These are phyloP conservation scores for Prionace glauca DNA, from an alignment of 2,797 vertebrate genomes.

Conservation along the genomic window DNA sequence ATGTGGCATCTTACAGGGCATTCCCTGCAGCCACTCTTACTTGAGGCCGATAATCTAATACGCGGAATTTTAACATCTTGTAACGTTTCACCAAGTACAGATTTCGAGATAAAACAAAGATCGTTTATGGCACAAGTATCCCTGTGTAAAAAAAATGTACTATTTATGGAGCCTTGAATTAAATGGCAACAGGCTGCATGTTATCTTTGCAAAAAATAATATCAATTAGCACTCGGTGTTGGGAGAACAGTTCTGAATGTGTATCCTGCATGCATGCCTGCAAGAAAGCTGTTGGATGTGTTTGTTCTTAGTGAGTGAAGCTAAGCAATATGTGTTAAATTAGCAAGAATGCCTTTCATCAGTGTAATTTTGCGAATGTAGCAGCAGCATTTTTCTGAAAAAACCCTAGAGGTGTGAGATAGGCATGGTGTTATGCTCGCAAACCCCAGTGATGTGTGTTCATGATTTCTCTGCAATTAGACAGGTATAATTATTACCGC, in stretches of 20 bases:
- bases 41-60: constrained; percentile 50
- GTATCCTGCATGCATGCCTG: neutral
- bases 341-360: constrained; percentile 32
- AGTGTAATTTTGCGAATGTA: constrained; percentile 32
- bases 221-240: constrained; percentile 17
- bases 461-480: constrained; percentile 60
- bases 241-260: neutral
- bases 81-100: neutral
- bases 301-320: constrained; percentile 34
- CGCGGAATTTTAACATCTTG: constrained; percentile 44
- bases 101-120: constrained; percentile 13
- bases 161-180: constrained; percentile 17
- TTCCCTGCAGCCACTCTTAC: constrained; percentile 78
- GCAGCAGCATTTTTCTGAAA: constrained; percentile 51
- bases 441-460: constrained; percentile 51
- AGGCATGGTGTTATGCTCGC: constrained; percentile 52
- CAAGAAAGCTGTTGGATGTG: neutral
- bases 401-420: constrained; percentile 52
- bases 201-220: constrained; percentile 30
- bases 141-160: neutral
- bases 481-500: constrained; percentile 58
- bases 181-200: constrained; percentile 5
- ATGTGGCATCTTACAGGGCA: constrained; percentile 85
- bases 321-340: constrained; percentile 35
- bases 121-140: neutral